Base-by-base conservation (phyloP, 2,113 vertebrate genomes). In the Eleginops maclovinus region DNA sequence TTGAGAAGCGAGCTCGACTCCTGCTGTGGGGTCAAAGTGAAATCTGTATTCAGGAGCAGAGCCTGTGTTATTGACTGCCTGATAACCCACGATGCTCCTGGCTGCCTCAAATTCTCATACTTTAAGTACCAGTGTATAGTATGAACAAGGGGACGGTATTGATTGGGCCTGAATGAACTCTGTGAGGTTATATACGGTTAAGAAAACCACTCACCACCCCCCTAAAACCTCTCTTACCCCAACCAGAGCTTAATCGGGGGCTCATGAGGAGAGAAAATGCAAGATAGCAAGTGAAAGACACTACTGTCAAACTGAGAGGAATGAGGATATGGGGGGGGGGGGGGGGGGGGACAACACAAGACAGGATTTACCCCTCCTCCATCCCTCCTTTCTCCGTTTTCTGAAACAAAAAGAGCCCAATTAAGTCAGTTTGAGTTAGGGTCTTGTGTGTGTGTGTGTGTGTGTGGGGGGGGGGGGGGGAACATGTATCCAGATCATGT, bases 351-450 rank as follows among this genome's bases (percentile, higher is more conserved):
- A 65, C 65, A 68, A 79, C 75, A 47, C 68, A 81, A 78, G 69
- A 80, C 51, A 72, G 67, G 36, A 69, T 77, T 81, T 76, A 65
- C 65, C 86, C 88, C 75, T 46, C 43, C 69, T 22, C 70, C 36
- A 31, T 31, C 47, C 56, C 13, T 16, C 3, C n/a, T 12, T 43
- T 11, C 22, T 66, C 76, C 17, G 40, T 87, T 92, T 90, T 76
- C 77, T 81, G 72, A 93, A 93, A 94, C 90, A 94, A 93, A 94
- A 94, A 92, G 86, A 88, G 83, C 87, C 87, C 91, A 93, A 93
- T 93, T 93, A 93, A 94, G 92, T 93, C 90, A 90, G 86, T 92
- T 91, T 91, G 90, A 93, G 91, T 92, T 94, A 89, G 74, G 82
- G 87, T 93, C 88, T 70, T 63, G 16, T 68, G 47, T 63, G 67